phyloP scores from a whole-genome alignment of 2,888 invertebrate genomes.

The Ptychoptera albimana region DNA sequence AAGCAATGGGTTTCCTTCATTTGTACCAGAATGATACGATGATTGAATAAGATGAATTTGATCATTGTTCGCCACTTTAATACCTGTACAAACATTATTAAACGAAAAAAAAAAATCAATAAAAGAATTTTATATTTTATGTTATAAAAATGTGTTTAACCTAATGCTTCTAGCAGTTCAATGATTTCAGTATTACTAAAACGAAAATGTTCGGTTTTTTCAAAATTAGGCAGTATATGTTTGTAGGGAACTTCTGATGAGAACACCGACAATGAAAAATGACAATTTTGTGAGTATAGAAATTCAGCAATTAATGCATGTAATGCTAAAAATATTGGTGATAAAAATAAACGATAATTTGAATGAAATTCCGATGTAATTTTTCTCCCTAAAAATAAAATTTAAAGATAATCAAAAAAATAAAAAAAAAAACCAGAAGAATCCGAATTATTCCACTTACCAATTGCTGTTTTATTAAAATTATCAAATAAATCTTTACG shows the following conservation, averaged over 20 bases:
- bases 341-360: conserved; percentile 16
- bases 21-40: neutral
- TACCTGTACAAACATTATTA: neutral
- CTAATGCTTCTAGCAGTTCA: conserved; percentile 20
- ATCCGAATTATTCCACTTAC: conserved; percentile 14
- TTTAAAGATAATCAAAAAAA: neutral
- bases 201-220: conserved; percentile 19
- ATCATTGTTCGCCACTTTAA: neutral
- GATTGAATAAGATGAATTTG: neutral
- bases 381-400: conserved; percentile 16
- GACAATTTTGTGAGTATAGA: conserved; percentile 26
- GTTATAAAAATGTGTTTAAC: neutral
- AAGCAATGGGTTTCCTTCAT: neutral
- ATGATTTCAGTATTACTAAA: conserved; percentile 20
- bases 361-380: conserved; percentile 15
- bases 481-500: conserved; percentile 23
- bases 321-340: conserved; percentile 20
- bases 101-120: neutral
- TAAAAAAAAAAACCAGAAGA: neutral
- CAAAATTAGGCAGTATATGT: conserved; percentile 24
- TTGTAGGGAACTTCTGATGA: conserved; percentile 26
- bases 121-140: neutral
- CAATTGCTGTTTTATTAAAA: conserved; percentile 25
- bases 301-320: conserved; percentile 29
- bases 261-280: conserved; percentile 27